Evolutionary conservation across 2,113 vertebrate genomes (phyloP), one percentile per base, ranked within the genome.

Genomic region (Xenopus laevis): DNA sequence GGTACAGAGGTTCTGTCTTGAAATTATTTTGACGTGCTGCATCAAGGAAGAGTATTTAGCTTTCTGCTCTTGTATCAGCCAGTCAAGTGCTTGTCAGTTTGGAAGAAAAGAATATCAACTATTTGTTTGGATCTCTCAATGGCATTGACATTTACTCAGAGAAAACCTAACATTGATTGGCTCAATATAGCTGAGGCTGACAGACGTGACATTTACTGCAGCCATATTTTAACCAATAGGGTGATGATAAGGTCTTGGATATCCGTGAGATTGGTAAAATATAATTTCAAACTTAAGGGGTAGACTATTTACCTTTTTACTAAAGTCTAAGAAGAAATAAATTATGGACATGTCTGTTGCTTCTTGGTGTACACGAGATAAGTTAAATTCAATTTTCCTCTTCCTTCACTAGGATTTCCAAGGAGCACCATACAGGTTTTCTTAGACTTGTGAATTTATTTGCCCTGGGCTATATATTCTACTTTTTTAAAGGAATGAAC

Each of bases 121-220:
- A 85, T 86, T n/a, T 86, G 72, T 81, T 84, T 79, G 63, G 70
- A 82, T 83, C 81, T 85, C 81, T 86, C 84, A 71, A 78, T 86
- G 85, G 82, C 78, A 79, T 70, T 91, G 89, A 88, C 88, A 91
- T 92, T 90, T 90, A 86, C 88, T 86, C 82, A 85, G 80, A 89
- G 83, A 84, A 91, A 89, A 91, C 86, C 71, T 87, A 86, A 82
- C 80, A 79, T 8, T 80, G 78, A 85, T 86, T 84, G 86, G 82
- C 79, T 89, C 74, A 81, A 83, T 78, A 82, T 69, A 80, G 79
- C 79, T 83, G 74, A 82, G 77, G 72, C 74, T 89, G 89, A 88
- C 86, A 87, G 89, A 84, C 81, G 63, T 89, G 86, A 86, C 87
- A 87, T 92, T 92, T 90, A 84, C 80, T 81, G 77, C 83, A 86